Conservation (phyloP, 2,888 invertebrate species). For the Heliconius charithonia region DNA sequence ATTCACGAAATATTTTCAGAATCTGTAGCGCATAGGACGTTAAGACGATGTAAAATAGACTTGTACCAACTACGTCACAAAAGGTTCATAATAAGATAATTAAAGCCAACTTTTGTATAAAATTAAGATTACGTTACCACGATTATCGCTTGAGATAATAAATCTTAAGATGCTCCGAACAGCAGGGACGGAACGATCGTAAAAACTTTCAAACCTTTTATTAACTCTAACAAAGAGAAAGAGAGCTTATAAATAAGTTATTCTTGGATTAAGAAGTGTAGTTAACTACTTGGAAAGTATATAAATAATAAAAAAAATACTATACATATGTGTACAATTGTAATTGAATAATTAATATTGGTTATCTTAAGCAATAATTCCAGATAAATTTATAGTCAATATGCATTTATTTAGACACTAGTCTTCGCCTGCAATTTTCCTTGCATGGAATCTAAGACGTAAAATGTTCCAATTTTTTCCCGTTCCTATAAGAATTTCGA, state of each 20-base stretch:
- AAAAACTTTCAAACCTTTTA: conserved; percentile 35
- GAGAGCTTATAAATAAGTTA: conserved; percentile 18
- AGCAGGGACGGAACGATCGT: conserved; percentile 31
- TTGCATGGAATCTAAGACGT: too few relatives aligned
- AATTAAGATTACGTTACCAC: conserved; percentile 12
- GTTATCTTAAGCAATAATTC: not conserved
- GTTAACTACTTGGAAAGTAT: not conserved
- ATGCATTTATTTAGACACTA: too few relatives aligned
- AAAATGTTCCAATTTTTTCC: not conserved
- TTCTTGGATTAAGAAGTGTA: not conserved
- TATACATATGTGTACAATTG: not conserved
- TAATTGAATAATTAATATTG: not conserved
- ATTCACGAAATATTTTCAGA: too few relatives aligned
- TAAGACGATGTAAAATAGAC: not conserved
- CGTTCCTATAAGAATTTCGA: too few relatives aligned
- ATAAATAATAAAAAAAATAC: not conserved
- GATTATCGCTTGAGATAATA: conserved; percentile 25
- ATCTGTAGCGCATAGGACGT: not conserved
- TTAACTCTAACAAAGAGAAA: conserved; percentile 9
- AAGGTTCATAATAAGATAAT: not conserved
- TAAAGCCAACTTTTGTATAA: conserved; percentile 9
- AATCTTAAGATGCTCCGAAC: conserved; percentile 24
- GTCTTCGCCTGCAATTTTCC: too few relatives aligned
- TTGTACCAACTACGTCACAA: not conserved
- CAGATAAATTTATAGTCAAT: not conserved